Evolutionary conservation across 2,113 vertebrate species (phyloP), one percentile per base, ranked within the genome.

Genomic region (Ageneiosus marmoratus): DNA sequence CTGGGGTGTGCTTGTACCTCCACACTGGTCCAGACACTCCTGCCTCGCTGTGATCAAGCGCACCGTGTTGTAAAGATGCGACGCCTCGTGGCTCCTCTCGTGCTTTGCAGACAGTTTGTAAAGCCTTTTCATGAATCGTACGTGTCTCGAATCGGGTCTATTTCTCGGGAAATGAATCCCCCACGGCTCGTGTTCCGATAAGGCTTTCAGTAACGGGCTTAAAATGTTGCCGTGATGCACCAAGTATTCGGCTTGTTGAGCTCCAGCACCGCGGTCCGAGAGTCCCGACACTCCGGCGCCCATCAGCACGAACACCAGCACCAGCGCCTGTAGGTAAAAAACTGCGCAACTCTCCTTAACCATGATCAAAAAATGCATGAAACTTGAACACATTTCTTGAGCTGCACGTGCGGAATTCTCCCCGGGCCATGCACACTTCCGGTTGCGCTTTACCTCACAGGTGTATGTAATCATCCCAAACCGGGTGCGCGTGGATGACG

Each of bases 71-170:
- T 96, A 97, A 55, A 92, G 92, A 16, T 90, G 90, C 7, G 75
- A 88, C n/a, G 90, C 88, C 67, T 93, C 96, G 3, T 94, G 91
- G 73, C 94, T 92, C 55, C 96, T 94, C 67, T 96, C 95, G 77
- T 93, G 94, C 76, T 93, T 94, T 11, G 95, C 92, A 0, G 94
- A 95, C 78, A 92, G 91, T 88, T 94, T 96, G 60, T 97, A 98
- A 0, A 98, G 93, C 79, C 94, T 94, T 83, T 95, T 96, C 95
- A 99, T 96, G 89, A 96, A 99, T 3, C 88, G 91, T 0, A 99
- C 91, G 72, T 96, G 96, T 86, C 89, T 91, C 48, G 95, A 92
- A 83, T 97, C 95, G 0, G 96, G 97, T 87, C 84, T 91, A 48
- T 87, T 89, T 89, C 88, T 87, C 48, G 89, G 91, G 2, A 4